Percentiles rank a stretch among this genome's conserved stretches.
Evolutionary conservation across 2,888 invertebrate genomes (phyloP).

Genomic region (Chorisops tibialis): DNA sequence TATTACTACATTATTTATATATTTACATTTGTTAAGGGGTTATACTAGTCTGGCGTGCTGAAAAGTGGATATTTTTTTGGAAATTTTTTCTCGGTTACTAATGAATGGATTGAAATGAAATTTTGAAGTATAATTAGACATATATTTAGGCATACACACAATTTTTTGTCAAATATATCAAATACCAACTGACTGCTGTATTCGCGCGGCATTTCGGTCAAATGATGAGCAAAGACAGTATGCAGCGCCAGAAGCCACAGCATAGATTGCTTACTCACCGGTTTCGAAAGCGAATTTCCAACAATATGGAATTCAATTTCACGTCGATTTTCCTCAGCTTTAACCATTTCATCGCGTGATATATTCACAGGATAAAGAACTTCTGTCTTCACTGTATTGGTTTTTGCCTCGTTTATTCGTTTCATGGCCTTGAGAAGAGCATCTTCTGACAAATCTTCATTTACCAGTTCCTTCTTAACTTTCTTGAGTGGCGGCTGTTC

Average conservation of each 20-base stretch:
- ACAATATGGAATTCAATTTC: conserved; percentile 92
- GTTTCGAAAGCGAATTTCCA: conserved; percentile 84
- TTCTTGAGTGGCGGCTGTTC: conserved; percentile 25
- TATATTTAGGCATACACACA: too few species aligned
- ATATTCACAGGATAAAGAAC: conserved; percentile 69
- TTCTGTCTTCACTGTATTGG: conserved; percentile 63
- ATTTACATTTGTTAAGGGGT: too few species aligned
- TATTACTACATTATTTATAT: too few species aligned
- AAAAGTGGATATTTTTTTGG: too few species aligned
- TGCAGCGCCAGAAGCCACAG: conserved; percentile 79
- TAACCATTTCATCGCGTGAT: conserved; percentile 80
- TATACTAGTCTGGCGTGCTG: too few species aligned
- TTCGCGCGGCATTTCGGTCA: conserved; percentile 96
- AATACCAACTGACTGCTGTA: conserved; percentile 94
- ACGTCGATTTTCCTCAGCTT: conserved; percentile 82
- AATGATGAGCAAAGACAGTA: conserved; percentile 91
- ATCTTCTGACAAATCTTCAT: conserved; percentile 71
- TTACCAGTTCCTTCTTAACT: conserved; percentile 48
- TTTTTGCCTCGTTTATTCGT: conserved; percentile 72
- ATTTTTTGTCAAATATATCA: too few species aligned
- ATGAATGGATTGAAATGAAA: too few species aligned
- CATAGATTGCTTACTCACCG: conserved; percentile 86
- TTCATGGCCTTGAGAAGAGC: conserved; percentile 78
- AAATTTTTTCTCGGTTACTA: too few species aligned
- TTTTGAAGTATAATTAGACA: too few species aligned